phyloP scores from a whole-genome alignment of 2,113 vertebrate species.

The Pavo muticus region DNA sequence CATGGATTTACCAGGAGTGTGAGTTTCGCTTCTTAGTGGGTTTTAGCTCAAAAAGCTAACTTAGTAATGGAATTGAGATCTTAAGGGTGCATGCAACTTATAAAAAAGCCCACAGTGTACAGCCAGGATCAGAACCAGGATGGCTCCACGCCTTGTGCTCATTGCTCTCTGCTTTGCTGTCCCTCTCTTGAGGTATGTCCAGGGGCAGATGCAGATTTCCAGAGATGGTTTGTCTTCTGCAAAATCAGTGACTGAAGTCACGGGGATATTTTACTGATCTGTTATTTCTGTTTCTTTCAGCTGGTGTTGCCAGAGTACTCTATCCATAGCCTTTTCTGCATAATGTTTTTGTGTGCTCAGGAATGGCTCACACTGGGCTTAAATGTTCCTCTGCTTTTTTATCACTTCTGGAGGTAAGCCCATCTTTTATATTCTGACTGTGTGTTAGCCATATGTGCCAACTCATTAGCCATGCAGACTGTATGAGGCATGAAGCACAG shows the following conservation, averaged over 20 bases:
- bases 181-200: neutral
- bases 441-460: neutral
- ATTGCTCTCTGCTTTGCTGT: neutral
- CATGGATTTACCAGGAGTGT: conserved; percentile 1
- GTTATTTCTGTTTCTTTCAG: conserved; percentile 73
- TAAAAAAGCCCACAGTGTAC: neutral
- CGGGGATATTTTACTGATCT: neutral
- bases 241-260: neutral
- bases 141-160: neutral
- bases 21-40: neutral
- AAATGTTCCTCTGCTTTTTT: conserved; percentile 94
- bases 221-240: neutral
- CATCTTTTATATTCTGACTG: neutral
- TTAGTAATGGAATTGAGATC: neutral
- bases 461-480: neutral
- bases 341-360: conserved; percentile 98
- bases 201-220: neutral
- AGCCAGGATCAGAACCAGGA: neutral
- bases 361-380: conserved; percentile 97
- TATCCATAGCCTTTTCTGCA: conserved; percentile 97
- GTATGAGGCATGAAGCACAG: neutral
- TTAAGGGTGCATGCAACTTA: neutral
- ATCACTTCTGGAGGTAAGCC: conserved; percentile 97
- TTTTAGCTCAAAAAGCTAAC: neutral
- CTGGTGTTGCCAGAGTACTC: conserved; percentile 97